Conservation (phyloP, 2,888 invertebrate genomes). For the Thymelicus sylvestris region DNA sequence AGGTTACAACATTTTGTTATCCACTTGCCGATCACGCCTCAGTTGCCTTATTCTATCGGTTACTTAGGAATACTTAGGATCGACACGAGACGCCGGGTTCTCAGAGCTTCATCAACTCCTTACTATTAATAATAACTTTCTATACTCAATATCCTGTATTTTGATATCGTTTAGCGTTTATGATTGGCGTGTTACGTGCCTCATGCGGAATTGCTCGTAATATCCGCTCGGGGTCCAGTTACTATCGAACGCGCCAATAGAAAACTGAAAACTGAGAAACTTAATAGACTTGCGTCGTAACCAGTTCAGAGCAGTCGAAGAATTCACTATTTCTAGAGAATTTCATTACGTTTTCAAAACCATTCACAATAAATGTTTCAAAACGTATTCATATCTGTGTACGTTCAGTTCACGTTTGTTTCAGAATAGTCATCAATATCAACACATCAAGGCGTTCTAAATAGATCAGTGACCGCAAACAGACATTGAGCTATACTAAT, state of each 20-base stretch:
- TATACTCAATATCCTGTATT: slow-evolving; percentile 51
- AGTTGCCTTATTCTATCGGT: too few species aligned
- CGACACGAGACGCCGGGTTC: too few species aligned
- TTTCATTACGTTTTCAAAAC: too few species aligned
- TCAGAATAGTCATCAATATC: too few species aligned
- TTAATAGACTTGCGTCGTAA: slow-evolving; percentile 4
- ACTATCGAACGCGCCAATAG: slow-evolving; percentile 59
- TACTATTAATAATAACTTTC: slow-evolving; percentile 6
- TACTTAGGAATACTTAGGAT: too few species aligned
- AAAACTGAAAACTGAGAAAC: slow-evolving; percentile 5
- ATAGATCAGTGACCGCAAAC: too few species aligned
- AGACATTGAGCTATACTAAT: too few species aligned
- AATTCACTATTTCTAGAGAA: background rate
- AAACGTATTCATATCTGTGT: slow-evolving; percentile 33
- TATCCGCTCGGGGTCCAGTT: slow-evolving; percentile 59
- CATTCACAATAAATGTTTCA: slow-evolving; percentile 27
- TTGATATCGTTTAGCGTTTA: slow-evolving; percentile 76
- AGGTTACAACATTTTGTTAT: too few species aligned
- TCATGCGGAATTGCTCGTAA: slow-evolving; percentile 48
- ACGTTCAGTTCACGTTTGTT: too few species aligned
- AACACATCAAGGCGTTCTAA: too few species aligned
- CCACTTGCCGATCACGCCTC: too few species aligned
- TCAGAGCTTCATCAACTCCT: slow-evolving; percentile 1
- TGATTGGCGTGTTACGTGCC: slow-evolving; percentile 70
- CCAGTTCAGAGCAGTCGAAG: background rate